A percentile compares a stretch with the other conserved stretches of the same genome.
These are phyloP conservation scores for Netelia virgata DNA, from an alignment of 2,888 invertebrate species.

Conservation along the genomic window DNA sequence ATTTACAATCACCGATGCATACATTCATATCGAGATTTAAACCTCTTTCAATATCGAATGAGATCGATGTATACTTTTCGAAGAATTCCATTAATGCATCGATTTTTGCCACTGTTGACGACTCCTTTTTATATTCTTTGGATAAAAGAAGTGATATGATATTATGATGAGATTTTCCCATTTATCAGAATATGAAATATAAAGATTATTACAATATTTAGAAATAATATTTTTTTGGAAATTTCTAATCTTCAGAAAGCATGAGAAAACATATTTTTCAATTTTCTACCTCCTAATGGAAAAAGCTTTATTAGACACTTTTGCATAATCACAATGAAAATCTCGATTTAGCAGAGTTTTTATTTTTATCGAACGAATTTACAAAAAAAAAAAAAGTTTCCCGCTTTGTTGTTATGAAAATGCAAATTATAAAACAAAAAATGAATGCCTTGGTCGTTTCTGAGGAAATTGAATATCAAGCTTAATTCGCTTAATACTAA, in stretches of 20 bases:
- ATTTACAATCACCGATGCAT: slow-evolving; percentile 86
- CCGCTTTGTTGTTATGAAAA: neutral
- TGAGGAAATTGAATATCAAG: too few species aligned
- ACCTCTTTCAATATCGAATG: slow-evolving; percentile 87
- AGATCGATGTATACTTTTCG: slow-evolving; percentile 85
- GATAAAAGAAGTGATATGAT: slow-evolving; percentile 52
- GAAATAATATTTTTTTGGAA: too few species aligned
- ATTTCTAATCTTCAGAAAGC: too few species aligned
- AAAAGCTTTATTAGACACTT: too few species aligned
- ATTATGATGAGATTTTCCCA: too few species aligned
- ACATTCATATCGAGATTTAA: slow-evolving; percentile 86
- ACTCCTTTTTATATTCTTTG: slow-evolving; percentile 84
- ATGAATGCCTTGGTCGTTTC: neutral
- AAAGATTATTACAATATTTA: too few species aligned
- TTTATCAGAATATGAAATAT: too few species aligned
- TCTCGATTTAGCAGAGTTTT: too few species aligned
- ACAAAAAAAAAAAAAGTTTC: neutral
- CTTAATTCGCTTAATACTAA: too few species aligned
- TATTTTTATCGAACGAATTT: neutral
- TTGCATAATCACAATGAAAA: too few species aligned
- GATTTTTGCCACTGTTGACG: slow-evolving; percentile 85
- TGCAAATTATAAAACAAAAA: neutral
- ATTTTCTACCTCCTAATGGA: too few species aligned
- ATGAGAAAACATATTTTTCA: too few species aligned
- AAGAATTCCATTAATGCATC: slow-evolving; percentile 86